Evolutionary conservation across 1,140 invertebrate species (phyloP).

Genomic region (Drosophila chauvacae): DNA sequence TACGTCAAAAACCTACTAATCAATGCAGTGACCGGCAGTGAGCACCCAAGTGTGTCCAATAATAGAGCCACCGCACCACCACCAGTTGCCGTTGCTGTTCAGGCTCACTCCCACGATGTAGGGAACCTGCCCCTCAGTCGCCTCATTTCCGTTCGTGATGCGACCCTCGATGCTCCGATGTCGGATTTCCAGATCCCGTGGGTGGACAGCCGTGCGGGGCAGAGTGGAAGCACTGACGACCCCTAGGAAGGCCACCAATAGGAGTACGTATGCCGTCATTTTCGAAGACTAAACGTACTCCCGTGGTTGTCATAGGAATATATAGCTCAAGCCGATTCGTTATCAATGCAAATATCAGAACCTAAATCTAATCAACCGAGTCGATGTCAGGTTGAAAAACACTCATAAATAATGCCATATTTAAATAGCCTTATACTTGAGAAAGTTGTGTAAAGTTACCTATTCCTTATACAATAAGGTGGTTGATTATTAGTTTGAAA

Average conservation of each 20-base stretch:
- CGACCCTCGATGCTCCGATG: constrained; percentile 54
- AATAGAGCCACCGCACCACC: constrained; percentile 87
- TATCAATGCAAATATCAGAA: constrained; percentile 28
- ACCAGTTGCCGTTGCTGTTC: constrained; percentile 56
- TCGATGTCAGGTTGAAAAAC: not conserved
- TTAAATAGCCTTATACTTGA: not conserved
- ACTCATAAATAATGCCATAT: constrained; percentile 7
- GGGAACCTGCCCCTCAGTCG: constrained; percentile 85
- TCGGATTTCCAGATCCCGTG: constrained; percentile 18
- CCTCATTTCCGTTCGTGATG: constrained; percentile 74
- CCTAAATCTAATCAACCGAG: constrained; percentile 27
- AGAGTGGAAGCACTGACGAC: constrained; percentile 18
- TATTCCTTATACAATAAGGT: no score
- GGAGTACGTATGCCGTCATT: constrained; percentile 15
- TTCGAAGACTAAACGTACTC: constrained; percentile 15
- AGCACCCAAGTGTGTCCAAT: constrained; percentile 86
- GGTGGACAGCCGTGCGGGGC: constrained; percentile 18
- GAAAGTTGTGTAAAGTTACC: no score
- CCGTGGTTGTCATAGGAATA: not conserved
- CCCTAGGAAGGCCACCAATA: constrained; percentile 10
- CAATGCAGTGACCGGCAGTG: constrained; percentile 87
- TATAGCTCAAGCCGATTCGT: constrained; percentile 4
- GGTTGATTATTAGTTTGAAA: no score
- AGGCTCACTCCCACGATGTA: constrained; percentile 85
- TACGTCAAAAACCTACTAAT: not conserved